A percentile compares a stretch with the other conserved stretches of the same genome.
Conservation (phyloP, 2,888 invertebrate genomes). For the Drosophila algonquin region DNA sequence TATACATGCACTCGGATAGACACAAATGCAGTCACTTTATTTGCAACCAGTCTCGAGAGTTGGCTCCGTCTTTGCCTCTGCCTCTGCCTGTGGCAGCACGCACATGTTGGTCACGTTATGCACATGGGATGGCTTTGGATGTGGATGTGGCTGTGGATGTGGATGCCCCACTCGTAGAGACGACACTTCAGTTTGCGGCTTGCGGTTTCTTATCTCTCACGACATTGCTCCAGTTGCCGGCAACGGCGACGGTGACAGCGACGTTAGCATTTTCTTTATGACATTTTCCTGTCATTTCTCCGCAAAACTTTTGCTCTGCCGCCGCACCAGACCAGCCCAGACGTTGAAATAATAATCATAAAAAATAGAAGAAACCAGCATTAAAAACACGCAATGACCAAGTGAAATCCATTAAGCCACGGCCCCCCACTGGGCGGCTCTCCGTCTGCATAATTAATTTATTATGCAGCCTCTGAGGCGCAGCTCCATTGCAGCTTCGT, state of each 20-base stretch:
- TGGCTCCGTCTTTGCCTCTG: conserved; percentile 25
- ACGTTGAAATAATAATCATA: conserved; percentile 32
- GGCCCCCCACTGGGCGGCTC: conserved; percentile 25
- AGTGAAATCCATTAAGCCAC: conserved; percentile 68
- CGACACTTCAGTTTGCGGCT: conserved; percentile 37
- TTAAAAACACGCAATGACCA: conserved; percentile 68
- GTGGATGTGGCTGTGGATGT: neutral
- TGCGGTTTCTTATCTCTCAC: conserved; percentile 71
- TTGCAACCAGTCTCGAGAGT: conserved; percentile 54
- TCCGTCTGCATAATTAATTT: conserved; percentile 57
- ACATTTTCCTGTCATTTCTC: conserved; percentile 36
- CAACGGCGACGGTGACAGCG: conserved; percentile 7
- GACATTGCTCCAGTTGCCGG: conserved; percentile 75
- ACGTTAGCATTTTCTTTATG: conserved; percentile 53
- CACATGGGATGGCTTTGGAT: conserved; percentile 37
- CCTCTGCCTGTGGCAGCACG: conserved; percentile 49
- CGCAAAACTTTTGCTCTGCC: conserved; percentile 1
- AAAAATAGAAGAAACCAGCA: conserved; percentile 32
- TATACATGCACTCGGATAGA: conserved; percentile 44
- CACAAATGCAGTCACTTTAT: conserved; percentile 68
- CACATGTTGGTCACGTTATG: conserved; percentile 77
- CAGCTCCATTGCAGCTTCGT: conserved; percentile 25
- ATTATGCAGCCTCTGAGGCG: conserved; percentile 25
- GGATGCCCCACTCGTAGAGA: conserved; percentile 12
- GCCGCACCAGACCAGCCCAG: neutral